Base-by-base conservation (phyloP, 2,113 vertebrate genomes). In the Shinisaurus crocodilurus region DNA sequence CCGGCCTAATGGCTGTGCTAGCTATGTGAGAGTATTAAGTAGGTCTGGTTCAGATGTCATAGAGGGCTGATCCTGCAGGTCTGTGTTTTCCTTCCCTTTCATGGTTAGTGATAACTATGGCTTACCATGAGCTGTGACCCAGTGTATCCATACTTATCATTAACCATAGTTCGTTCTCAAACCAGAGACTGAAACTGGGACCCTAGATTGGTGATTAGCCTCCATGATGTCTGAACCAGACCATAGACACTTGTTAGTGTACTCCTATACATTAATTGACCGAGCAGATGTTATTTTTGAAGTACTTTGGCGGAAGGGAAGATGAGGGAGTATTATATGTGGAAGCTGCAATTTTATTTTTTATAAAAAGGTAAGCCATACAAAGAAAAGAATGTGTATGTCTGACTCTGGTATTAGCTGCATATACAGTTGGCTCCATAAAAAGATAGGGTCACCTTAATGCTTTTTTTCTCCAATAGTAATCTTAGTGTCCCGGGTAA, bases 401-500 rank as follows among this genome's bases (percentile, higher is more conserved):
- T 15, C 63, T 84, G 40, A 32, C 18, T 43, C n/a, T 89, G n/a
- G n/a, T 90, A 85, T 88, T 85, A 77, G 1, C 90, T 90, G 69
- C 67, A 85, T 86, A 69, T 83, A 85, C 45, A 23, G 92, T 72
- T 75, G 77, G 45, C 65, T 82, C 40, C 90, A 34, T 89, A 4
- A 90, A 6, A 16, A 90, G 94, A 91, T 87, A 93, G 95, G 95
- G 89, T 97, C 93, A 63, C 96, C 97, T 97, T 97, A 97, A 97
- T 96, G 95, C 96, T 98, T 92, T 98, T 97, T 99, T 94, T 98
- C 97, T 98, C 98, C 98, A 91, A 97, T 97, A 97, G 98, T 97
- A 98, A 97, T 96, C 96, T 99, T 98, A 98, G 97, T 96, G 97
- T 98, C 97, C 98, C 97, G 94, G 97, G 96, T 98, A 98, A 97